Evolutionary conservation across 2,797 vertebrate genomes (phyloP), one percentile per base, ranked within the genome.

Genomic region (Amblyopsis hoosieri): DNA sequence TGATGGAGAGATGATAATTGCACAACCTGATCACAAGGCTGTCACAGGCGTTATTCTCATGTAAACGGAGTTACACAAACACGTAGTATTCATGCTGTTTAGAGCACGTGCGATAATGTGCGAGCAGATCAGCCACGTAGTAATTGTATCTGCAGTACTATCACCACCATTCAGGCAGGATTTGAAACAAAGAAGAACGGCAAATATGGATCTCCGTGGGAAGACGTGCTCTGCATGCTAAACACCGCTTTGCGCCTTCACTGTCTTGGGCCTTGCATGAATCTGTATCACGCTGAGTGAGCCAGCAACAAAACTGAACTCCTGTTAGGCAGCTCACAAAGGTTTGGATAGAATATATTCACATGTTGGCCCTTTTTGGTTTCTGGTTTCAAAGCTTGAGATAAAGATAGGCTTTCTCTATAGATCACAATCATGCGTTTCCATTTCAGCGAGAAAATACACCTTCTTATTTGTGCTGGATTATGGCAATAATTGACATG

Each of bases 111-210:
- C 45, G 52, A 15, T 49, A 57, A 64, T 59, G 60, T 64, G 19
- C 49, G 62, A 17, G 12, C 48, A 54, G 49, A 54, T 9, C 54
- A 54, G n/a, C 6, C 17, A 19, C 42, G 56, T 58, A 53, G 45
- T 67, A 58, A 62, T 60, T 67, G n/a, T 51, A 31, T 62, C 37
- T 31, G 12, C 46, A 53, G 15, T 48, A 29, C 51, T 64, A 63
- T 65, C 50, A 17, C 63, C 54, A 47, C 45, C 66, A 66, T 66
- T 74, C 55, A 45, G 14, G 62, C 42, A 33, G 12, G 29, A 52
- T 64, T 33, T 55, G 12, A 65, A 73, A 74, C 23, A 69, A 56
- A 61, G 51, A 61, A 62, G 47, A 12, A 57, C 45, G 62, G 23
- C 48, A 67, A 66, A 72, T 56, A 54, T 19, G 63, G 8, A 10